phyloP scores from a whole-genome alignment of 2,797 vertebrate genomes.

The Phataginus tetradactyla region DNA sequence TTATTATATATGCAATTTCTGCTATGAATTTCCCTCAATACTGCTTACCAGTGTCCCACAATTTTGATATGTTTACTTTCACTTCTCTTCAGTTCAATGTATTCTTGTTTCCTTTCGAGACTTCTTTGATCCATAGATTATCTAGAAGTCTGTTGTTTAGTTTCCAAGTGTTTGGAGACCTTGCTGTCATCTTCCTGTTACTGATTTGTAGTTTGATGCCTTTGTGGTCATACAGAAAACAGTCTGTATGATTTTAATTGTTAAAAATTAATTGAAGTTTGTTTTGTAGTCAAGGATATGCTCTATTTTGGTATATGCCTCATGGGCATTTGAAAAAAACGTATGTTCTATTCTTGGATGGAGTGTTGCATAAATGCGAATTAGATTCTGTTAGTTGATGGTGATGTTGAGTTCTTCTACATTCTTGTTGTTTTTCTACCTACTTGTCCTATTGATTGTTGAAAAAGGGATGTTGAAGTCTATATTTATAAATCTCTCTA shows the following conservation, averaged over 20 bases:
- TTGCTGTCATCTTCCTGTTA: neutral
- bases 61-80: neutral
- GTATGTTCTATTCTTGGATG: neutral
- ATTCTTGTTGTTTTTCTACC: no score
- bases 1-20: neutral
- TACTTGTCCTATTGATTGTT: neutral
- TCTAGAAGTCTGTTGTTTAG: neutral
- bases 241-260: neutral
- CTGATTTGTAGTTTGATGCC: neutral
- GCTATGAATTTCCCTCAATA: neutral
- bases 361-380: neutral
- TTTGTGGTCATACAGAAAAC: neutral
- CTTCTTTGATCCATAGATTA: neutral
- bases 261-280: neutral
- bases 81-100: neutral
- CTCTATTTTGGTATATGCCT: neutral
- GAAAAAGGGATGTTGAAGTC: neutral
- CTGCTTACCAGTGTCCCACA: neutral
- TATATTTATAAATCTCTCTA: neutral
- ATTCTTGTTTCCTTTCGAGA: neutral
- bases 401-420: no score
- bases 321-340: neutral
- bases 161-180: neutral
- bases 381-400: neutral
- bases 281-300: neutral